phyloP scores from a whole-genome alignment of 2,888 invertebrate species.

The Cabera pusaria region DNA sequence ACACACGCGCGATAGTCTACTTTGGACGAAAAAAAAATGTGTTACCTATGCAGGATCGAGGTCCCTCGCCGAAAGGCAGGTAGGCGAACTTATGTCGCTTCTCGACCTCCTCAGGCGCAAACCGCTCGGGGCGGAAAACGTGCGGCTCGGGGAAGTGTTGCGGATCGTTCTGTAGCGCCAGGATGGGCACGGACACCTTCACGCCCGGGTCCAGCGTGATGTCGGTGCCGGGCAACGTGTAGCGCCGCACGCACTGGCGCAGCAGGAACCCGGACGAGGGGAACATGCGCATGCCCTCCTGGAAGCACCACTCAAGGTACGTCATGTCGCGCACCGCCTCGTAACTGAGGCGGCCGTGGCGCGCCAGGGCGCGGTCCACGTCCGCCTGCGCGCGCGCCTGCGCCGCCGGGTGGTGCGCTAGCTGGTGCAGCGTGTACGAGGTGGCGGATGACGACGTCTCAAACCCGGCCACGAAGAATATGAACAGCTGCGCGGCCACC shows the following conservation, averaged over 20 bases:
- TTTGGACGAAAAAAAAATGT: conserved; percentile 5
- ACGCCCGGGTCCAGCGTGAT: conserved; percentile 45
- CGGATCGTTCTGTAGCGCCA: conserved; percentile 54
- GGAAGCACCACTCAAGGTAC: conserved; percentile 56
- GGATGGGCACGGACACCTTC: conserved; percentile 24
- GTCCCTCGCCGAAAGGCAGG: conserved; percentile 63
- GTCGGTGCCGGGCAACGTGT: conserved; percentile 45
- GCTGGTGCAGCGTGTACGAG: conserved; percentile 58
- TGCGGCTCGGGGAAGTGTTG: conserved; percentile 51
- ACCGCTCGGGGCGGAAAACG: conserved; percentile 57
- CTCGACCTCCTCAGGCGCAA: conserved; percentile 43
- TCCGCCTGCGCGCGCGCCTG: conserved; percentile 53
- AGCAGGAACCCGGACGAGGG: conserved; percentile 47
- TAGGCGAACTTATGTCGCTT: conserved; percentile 48
- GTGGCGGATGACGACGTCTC: conserved; percentile 74
- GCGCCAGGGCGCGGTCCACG: conserved; percentile 48
- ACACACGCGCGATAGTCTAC: no score
- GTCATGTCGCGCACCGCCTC: conserved; percentile 62
- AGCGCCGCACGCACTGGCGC: conserved; percentile 40
- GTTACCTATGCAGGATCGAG: conserved; percentile 63
- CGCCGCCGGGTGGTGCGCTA: conserved; percentile 53
- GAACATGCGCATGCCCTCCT: conserved; percentile 59
- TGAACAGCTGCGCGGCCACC: conserved; percentile 56
- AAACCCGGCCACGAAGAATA: conserved; percentile 72
- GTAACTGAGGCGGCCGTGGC: conserved; percentile 51